Conservation (phyloP, 2,113 vertebrate species). For the Malurus elegans region DNA sequence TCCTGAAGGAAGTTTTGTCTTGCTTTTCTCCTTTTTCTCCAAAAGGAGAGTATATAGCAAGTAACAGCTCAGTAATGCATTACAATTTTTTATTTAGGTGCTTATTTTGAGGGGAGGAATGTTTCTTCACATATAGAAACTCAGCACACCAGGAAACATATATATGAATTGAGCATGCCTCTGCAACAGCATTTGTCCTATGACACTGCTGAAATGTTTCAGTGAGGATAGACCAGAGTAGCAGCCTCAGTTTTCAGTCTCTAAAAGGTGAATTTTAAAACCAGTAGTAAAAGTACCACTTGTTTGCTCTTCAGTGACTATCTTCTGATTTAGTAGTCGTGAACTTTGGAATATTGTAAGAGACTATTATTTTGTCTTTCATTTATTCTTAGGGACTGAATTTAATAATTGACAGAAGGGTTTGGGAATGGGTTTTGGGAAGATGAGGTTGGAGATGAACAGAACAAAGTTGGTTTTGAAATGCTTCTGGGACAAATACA, state of each 20-base stretch:
- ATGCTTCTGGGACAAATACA: background rate
- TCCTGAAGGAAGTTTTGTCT: background rate
- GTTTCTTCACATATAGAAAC: background rate
- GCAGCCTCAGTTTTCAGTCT: background rate
- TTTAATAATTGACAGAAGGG: background rate
- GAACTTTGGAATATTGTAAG: background rate
- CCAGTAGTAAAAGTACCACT: background rate
- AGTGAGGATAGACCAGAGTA: background rate
- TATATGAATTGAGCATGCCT: background rate
- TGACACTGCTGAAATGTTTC: background rate
- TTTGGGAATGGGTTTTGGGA: background rate
- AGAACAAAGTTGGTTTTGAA: background rate
- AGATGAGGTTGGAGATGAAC: background rate
- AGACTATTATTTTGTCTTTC: background rate
- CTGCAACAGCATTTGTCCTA: background rate
- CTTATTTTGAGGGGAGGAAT: background rate
- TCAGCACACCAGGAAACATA: background rate
- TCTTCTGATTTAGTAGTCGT: background rate
- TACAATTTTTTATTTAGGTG: background rate
- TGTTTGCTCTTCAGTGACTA: background rate
- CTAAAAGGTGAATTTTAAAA: background rate
- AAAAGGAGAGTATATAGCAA: background rate
- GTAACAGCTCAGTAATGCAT: background rate
- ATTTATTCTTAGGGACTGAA: background rate
- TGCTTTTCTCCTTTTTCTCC: background rate